Conservation (phyloP, 2,113 vertebrate genomes). For the Spea bombifrons region DNA sequence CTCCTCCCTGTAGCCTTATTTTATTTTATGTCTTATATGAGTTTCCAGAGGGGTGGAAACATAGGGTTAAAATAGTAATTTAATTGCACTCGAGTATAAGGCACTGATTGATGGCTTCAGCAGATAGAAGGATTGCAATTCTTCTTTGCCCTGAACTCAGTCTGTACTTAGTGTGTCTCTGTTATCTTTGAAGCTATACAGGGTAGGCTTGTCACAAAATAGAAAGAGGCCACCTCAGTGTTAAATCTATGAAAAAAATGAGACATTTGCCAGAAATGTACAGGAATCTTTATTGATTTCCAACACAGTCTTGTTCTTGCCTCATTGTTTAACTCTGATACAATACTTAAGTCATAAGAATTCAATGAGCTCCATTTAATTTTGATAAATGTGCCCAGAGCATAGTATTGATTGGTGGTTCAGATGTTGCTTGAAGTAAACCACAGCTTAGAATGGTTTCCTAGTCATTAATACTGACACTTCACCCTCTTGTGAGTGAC, state of each 20-base stretch:
- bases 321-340: slow-evolving; percentile 28
- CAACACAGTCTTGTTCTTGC: not conserved
- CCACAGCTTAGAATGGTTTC: slow-evolving; percentile 3
- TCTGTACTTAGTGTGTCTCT: not conserved
- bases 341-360: slow-evolving; percentile 40
- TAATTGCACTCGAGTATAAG: not conserved
- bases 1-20: not conserved
- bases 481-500: not conserved
- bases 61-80: slow-evolving; percentile 13
- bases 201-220: slow-evolving; percentile 17
- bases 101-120: not conserved
- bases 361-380: slow-evolving; percentile 41
- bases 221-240: not conserved
- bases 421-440: slow-evolving; percentile 6
- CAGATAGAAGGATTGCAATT: not conserved
- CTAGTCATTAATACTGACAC: slow-evolving; percentile 43
- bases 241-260: slow-evolving; percentile 26
- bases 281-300: slow-evolving; percentile 36
- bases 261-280: slow-evolving; percentile 31
- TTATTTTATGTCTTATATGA: not conserved
- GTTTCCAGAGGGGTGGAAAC: not conserved
- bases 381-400: slow-evolving; percentile 42
- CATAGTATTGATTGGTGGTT: slow-evolving; percentile 35
- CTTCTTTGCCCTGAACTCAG: not conserved
- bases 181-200: slow-evolving; percentile 15